These are phyloP conservation scores for Strigamia maritima DNA, from an alignment of 2,888 invertebrate species.

Conservation along the genomic window DNA sequence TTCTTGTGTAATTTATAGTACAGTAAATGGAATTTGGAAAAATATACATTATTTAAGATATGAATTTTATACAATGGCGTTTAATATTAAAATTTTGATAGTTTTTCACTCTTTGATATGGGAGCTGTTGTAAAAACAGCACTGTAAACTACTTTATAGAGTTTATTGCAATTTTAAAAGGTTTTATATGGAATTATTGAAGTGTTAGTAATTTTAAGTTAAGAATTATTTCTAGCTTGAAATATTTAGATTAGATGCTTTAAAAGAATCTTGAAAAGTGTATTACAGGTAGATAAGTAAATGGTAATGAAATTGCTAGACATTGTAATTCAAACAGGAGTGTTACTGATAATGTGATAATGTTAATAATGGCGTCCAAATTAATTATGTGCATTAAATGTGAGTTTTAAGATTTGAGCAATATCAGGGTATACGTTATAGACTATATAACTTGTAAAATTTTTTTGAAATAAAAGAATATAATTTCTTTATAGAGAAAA, in stretches of 20 bases:
- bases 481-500: background rate
- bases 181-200: background rate
- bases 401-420: background rate
- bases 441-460: background rate
- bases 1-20: background rate
- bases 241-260: background rate
- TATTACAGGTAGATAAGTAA: background rate
- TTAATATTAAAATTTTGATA: background rate
- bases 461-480: background rate
- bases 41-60: background rate
- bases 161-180: background rate
- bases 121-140: too few relatives aligned
- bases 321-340: background rate
- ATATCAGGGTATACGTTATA: background rate
- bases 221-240: background rate
- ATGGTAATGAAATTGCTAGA: background rate
- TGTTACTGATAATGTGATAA: background rate
- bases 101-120: background rate
- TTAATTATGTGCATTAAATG: background rate
- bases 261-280: background rate
- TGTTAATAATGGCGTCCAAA: background rate
- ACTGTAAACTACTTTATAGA: background rate
- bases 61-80: background rate
- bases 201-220: background rate
- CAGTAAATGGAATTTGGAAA: background rate